Conservation (phyloP, 23 tunicate species). For the Diplosoma virens region DNA sequence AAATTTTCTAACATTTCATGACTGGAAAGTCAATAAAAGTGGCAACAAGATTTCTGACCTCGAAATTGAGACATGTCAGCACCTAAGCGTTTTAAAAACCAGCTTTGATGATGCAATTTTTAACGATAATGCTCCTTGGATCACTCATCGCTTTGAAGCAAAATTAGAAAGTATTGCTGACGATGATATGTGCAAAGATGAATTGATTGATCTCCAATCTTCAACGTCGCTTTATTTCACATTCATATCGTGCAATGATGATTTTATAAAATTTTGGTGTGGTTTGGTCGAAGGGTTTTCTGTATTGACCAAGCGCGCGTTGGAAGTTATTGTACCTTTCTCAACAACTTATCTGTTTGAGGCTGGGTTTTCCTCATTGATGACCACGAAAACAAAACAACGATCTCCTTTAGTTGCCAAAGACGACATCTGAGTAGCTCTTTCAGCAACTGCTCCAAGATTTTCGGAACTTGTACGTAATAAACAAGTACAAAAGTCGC, state of each 20-base stretch:
- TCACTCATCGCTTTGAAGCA: constrained; percentile 7
- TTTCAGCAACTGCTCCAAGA: constrained; percentile 11
- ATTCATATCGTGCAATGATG: constrained; percentile 19
- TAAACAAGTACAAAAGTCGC: constrained; percentile 5
- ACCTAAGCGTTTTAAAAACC: constrained; percentile 25
- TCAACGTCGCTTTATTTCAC: constrained; percentile 23
- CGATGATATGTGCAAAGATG: constrained; percentile 17
- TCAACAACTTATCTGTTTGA: constrained; percentile 20
- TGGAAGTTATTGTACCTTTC: constrained; percentile 30
- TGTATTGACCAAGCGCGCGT: constrained; percentile 24
- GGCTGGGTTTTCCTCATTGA: not conserved
- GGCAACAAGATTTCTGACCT: constrained; percentile 24
- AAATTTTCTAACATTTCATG: constrained; percentile 21
- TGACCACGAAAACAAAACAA: constrained; percentile 4
- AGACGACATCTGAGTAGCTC: constrained; percentile 5
- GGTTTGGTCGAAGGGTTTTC: constrained; percentile 20
- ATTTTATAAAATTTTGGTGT: constrained; percentile 14
- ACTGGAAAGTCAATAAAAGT: constrained; percentile 17
- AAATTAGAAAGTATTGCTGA: not conserved
- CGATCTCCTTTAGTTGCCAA: constrained; percentile 4
- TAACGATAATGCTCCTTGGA: constrained; percentile 33
- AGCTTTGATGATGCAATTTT: constrained; percentile 30
- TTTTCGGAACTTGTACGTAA: not conserved
- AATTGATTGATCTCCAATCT: constrained; percentile 23
- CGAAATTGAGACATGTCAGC: constrained; percentile 35